Evolutionary conservation across 1,140 invertebrate species (phyloP).

Genomic region (Lepidurus packardi): DNA sequence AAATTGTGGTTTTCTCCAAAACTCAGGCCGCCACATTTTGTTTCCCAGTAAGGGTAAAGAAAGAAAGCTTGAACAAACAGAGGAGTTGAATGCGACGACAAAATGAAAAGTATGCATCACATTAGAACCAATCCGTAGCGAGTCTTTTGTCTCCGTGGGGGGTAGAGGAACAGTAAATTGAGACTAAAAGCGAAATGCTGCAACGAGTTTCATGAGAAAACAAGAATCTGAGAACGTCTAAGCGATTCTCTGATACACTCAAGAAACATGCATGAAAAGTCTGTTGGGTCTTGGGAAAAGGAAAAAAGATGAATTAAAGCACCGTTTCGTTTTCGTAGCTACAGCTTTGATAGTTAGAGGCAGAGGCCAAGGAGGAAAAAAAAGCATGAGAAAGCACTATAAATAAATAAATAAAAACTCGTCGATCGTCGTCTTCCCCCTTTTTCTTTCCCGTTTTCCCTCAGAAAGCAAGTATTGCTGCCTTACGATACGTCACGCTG

Average conservation of each 20-base stretch:
- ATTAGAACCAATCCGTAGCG: background rate
- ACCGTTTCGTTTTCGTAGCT: background rate
- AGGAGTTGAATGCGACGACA: no score
- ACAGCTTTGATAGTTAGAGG: background rate
- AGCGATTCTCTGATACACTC: background rate
- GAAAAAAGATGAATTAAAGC: background rate
- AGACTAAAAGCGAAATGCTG: background rate
- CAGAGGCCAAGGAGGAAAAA: background rate
- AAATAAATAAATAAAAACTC: conserved; percentile 4
- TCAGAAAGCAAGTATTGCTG: background rate
- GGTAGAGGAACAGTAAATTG: background rate
- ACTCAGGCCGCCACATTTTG: no score
- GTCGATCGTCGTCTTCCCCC: background rate
- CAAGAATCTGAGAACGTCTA: background rate
- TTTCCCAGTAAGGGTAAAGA: no score
- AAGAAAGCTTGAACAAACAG: no score
- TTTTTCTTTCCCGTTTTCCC: background rate
- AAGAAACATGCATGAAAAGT: conserved; percentile 5
- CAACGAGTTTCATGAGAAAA: background rate
- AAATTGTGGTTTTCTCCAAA: no score
- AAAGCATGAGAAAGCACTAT: background rate
- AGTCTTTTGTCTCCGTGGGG: background rate
- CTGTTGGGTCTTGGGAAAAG: background rate
- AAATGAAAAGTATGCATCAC: background rate
- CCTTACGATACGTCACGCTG: background rate